Conservation (phyloP, 2,113 vertebrate genomes). For the Callaeas wilsoni region DNA sequence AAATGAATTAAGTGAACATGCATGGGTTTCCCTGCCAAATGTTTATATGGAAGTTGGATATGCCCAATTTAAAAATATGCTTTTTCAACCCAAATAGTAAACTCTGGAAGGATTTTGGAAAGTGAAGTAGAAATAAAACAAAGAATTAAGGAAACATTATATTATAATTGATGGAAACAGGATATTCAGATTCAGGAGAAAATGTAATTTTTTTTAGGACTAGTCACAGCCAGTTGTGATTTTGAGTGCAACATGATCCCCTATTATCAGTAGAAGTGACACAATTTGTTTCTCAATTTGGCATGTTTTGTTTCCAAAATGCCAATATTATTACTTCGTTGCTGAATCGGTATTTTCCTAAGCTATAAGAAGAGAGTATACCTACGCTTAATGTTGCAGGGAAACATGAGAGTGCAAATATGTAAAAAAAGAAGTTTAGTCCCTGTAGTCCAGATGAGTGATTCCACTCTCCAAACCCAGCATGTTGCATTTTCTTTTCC, state of each 20-base stretch:
- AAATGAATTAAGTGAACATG: conserved; percentile 72
- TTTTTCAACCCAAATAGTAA: conserved; percentile 58
- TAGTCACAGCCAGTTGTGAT: not conserved
- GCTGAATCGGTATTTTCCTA: conserved; percentile 6
- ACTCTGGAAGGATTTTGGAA: conserved; percentile 46
- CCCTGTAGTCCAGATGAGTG: not conserved
- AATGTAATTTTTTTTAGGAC: not conserved
- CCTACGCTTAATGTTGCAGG: not conserved
- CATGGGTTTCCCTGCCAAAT: conserved; percentile 61
- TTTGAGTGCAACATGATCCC: not conserved
- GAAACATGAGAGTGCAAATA: not conserved
- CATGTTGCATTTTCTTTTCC: not conserved
- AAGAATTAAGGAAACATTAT: conserved; percentile 51
- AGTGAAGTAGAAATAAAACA: conserved; percentile 46
- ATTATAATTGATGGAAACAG: conserved; percentile 44
- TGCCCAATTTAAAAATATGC: conserved; percentile 67
- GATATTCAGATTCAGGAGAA: not conserved
- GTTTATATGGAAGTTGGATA: conserved; percentile 60
- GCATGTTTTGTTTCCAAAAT: not conserved
- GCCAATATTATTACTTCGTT: not conserved
- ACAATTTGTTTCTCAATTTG: conserved; percentile 9
- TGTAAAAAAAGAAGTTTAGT: not conserved
- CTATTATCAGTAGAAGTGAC: not conserved
- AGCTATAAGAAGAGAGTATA: not conserved
- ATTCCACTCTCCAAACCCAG: not conserved